These are phyloP conservation scores for Teleogryllus occipitalis DNA, from an alignment of 1,140 invertebrate genomes.

Conservation along the genomic window DNA sequence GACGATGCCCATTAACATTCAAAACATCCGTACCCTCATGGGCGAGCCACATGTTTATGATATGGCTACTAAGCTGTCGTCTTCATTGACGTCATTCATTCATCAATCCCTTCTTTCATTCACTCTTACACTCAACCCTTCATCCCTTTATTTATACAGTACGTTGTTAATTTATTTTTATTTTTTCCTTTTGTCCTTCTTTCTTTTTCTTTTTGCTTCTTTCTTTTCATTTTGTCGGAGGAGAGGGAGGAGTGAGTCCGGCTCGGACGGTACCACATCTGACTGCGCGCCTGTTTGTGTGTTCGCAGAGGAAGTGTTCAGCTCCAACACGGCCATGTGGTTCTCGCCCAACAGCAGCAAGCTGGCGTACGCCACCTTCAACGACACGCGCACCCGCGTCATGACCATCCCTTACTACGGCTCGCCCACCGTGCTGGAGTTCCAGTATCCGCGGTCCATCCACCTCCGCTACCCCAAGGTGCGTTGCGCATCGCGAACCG, in stretches of 20 bases:
- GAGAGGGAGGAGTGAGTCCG: too few relatives aligned
- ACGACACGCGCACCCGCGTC: constrained; percentile 68
- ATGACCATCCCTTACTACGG: constrained; percentile 54
- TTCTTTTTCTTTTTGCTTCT: too few relatives aligned
- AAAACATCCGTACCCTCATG: too few relatives aligned
- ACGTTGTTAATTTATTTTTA: neutral
- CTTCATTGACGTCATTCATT: too few relatives aligned
- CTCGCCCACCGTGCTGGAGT: constrained; percentile 24
- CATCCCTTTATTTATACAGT: neutral
- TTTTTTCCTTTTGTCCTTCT: neutral
- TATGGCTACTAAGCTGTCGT: too few relatives aligned
- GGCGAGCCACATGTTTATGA: too few relatives aligned
- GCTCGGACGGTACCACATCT: too few relatives aligned
- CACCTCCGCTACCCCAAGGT: constrained; percentile 72
- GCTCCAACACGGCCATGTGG: constrained; percentile 62
- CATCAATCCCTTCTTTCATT: too few relatives aligned
- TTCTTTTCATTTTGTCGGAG: too few relatives aligned
- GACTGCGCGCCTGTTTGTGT: neutral
- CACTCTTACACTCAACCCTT: too few relatives aligned
- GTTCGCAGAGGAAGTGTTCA: constrained; percentile 22
- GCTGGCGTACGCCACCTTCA: constrained; percentile 72
- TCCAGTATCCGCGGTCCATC: constrained; percentile 51
- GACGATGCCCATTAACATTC: too few relatives aligned
- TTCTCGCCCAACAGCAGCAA: constrained; percentile 70
- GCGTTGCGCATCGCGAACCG: constrained; percentile 27